Evolutionary conservation across 2,888 invertebrate species (phyloP).

Genomic region (Stenoptilia bipunctidactyla): DNA sequence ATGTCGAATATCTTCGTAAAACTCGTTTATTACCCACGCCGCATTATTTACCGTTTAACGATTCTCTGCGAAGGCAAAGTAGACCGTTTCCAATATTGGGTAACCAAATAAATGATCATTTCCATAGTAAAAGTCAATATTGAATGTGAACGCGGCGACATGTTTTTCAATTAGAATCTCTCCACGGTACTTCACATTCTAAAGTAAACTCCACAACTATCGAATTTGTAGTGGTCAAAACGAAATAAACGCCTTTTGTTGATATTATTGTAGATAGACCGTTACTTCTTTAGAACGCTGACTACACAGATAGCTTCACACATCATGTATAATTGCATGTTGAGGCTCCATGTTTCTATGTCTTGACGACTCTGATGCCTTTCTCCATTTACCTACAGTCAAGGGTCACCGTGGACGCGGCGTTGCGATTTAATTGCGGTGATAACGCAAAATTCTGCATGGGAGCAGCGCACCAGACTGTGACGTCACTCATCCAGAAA

Average conservation of each 20-base stretch:
- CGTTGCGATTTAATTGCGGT: conserved; percentile 49
- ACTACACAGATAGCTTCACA: background rate
- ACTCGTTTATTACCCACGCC: too few relatives aligned
- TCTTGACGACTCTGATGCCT: background rate
- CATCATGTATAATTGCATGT: conserved; percentile 10
- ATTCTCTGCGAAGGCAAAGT: too few relatives aligned
- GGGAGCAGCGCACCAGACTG: conserved; percentile 32
- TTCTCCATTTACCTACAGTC: conserved; percentile 23
- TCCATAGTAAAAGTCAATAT: background rate
- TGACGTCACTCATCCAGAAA: conserved; percentile 29
- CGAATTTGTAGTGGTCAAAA: background rate
- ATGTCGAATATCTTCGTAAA: too few relatives aligned
- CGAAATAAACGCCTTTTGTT: conserved; percentile 1
- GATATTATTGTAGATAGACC: background rate
- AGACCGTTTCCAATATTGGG: background rate
- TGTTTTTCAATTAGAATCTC: conserved; percentile 2
- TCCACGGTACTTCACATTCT: background rate
- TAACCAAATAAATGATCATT: background rate
- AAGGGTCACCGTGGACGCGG: conserved; percentile 29
- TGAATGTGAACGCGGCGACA: background rate
- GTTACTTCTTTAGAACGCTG: background rate
- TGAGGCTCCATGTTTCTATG: conserved; percentile 16
- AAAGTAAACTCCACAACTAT: too few relatives aligned
- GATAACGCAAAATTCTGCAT: conserved; percentile 40
- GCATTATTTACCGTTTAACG: too few relatives aligned